Percentiles rank a stretch among this genome's conserved stretches.
These are phyloP conservation scores for Polyergus mexicanus DNA, from an alignment of 1,140 invertebrate genomes.

Conservation along the genomic window DNA sequence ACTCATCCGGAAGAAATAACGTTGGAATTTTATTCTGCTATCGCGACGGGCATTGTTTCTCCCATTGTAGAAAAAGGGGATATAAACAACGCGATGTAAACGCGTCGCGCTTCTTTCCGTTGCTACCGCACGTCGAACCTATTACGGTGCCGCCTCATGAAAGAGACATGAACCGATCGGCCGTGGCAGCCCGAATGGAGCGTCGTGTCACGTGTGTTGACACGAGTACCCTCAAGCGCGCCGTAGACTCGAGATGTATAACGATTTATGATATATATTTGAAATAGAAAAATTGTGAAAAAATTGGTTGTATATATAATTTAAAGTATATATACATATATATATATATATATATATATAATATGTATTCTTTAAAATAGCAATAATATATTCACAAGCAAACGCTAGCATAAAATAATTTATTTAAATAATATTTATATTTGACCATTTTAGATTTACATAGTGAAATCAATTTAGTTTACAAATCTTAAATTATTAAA, in stretches of 20 bases:
- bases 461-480: not conserved
- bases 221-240: constrained; percentile 70
- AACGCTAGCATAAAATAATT: not conserved
- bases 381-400: not conserved
- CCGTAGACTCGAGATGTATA: constrained; percentile 60
- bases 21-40: constrained; percentile 73
- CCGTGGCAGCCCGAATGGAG: constrained; percentile 62
- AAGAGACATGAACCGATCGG: constrained; percentile 77
- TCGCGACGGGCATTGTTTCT: constrained; percentile 65
- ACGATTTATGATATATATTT: constrained; percentile 66
- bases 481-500: not conserved
- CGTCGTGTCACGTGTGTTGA: constrained; percentile 74
- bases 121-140: constrained; percentile 75
- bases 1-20: constrained; percentile 81
- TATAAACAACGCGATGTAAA: constrained; percentile 76
- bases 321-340: not conserved
- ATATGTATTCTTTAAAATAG: not conserved
- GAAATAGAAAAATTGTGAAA: constrained; percentile 9
- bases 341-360: not conserved
- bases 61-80: constrained; percentile 22
- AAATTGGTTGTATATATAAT: constrained; percentile 41
- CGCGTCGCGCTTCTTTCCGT: constrained; percentile 69
- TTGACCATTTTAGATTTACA: not conserved
- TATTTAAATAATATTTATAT: not conserved
- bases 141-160: constrained; percentile 75